Conservation (phyloP, 1,140 invertebrate genomes). For the Medauroidea extradentata region DNA sequence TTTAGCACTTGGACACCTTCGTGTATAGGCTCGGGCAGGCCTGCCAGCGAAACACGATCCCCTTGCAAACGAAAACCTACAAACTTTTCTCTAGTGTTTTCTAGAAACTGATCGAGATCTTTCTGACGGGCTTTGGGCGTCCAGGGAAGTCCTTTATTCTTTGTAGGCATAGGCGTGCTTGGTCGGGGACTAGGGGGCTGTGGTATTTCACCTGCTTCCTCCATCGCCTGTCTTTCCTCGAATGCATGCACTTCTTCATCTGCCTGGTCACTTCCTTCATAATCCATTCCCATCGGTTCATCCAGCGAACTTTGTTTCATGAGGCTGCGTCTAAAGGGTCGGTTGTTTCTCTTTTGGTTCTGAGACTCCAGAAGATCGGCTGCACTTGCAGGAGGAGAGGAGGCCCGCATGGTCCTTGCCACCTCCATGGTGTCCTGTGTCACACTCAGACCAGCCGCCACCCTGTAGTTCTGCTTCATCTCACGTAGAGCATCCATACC, state of each 20-base stretch:
- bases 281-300: constrained; percentile 72
- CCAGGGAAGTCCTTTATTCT: constrained; percentile 74
- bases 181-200: constrained; percentile 49
- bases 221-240: constrained; percentile 44
- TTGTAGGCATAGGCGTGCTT: constrained; percentile 39
- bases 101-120: constrained; percentile 88
- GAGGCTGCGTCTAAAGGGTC: constrained; percentile 64
- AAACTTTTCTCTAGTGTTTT: constrained; percentile 90
- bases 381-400: constrained; percentile 90
- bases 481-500: constrained; percentile 77
- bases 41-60: constrained; percentile 82
- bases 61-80: constrained; percentile 86
- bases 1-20: constrained; percentile 90
- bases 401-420: constrained; percentile 86
- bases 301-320: constrained; percentile 93
- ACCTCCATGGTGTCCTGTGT: constrained; percentile 93
- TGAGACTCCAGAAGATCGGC: constrained; percentile 87
- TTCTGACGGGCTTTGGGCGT: constrained; percentile 92
- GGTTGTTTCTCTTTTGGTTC: constrained; percentile 67
- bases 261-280: constrained; percentile 38
- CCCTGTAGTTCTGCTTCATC: constrained; percentile 68
- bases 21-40: constrained; percentile 90
- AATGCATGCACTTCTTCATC: constrained; percentile 42
- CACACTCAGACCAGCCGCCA: constrained; percentile 64
- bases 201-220: constrained; percentile 39